Base-by-base conservation (phyloP, 2,797 vertebrate species). In the Malacoraja senta region DNA sequence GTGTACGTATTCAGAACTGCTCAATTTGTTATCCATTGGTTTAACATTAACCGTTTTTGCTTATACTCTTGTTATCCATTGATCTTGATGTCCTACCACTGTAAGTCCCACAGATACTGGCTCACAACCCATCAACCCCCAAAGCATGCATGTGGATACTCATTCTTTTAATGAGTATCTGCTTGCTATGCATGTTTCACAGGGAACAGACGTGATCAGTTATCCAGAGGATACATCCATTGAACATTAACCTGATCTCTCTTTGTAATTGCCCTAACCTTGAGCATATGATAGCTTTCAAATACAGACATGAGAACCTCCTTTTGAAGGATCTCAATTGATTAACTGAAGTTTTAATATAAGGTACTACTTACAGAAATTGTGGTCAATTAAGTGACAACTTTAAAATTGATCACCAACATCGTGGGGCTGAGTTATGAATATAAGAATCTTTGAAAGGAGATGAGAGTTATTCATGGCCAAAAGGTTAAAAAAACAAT, bases 1-100 rank as follows among this genome's bases (percentile, higher is more conserved):
- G 98, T 1, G 98, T 99, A 95, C 96, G 96, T 96, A 94, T 93
- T 77, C 68, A 29, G 17, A 17, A 19, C 63, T 7, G 0, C 32
- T 24, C 17, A 35, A 88, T 88, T 88, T 88, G n/a, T 24, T 17
- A 68, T 21, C 15, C 15, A 4, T 88, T 88, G 35, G 65, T 88
- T 88, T 61, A 58, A 58, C 58, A 58, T 10, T 83, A 58, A 26
- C 10, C 10, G 29, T 12, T 83, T 53, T 53, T 84, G 21, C 53
- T 35, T 21, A 74, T 32, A 78, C 3, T 78, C 77, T 78, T 35
- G n/a, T 35, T 78, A 17, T 32, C 32, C 32, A 78, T 35, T 78
- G 77, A 35, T 15, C 77, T 78, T 78, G 32, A 78, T 35, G 12
- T 32, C 17, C 77, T 35, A 1, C 61, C n/a, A 24, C 58, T 13